Evolutionary conservation across 2,113 vertebrate genomes (phyloP), one percentile per base, ranked within the genome.

Genomic region (Passer domesticus): DNA sequence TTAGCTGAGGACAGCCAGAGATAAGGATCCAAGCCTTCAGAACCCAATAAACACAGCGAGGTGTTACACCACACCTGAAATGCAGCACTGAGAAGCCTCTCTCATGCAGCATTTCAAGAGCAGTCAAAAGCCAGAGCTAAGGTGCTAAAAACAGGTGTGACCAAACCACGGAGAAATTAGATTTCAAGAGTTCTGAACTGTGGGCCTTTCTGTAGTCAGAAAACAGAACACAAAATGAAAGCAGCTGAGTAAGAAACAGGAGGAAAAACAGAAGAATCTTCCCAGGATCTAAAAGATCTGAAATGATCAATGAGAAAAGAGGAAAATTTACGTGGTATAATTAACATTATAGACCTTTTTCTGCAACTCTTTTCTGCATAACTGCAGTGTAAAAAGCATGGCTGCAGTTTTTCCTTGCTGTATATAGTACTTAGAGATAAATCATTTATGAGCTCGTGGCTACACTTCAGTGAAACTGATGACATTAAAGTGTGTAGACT

Each of bases 391-490:
- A 81, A 59, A 50, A 89, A 89, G 72, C 64, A 56, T 20, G 28
- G 15, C 37, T 74, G 55, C 31, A 83, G 25, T 55, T 91, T 92
- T 76, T 46, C 44, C 43, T 67, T 59, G 35, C 13, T n/a, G 11
- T 24, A 28, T 52, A 43, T 31, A 22, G 19, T 64, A 39, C 49
- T 68, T 62, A 87, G n/a, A 24, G 49, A 87, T 49, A 95, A 94
- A 94, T 87, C 33, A 93, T 43, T 66, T 52, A 22, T 30, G 25
- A 52, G 28, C 25, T 95, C 0, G 0, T 49, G 49, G 60, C 41
- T 72, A 87, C n/a, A n/a, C 62, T 90, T 87, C 67, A 85, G 74
- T 76, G 74, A 87, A 87, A 87, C n/a, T 66, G 82, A 58, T 35
- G 35, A 81, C 46, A 39, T 41, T 52, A 31, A 88, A 77, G 14